Evolutionary conservation across 2,113 vertebrate genomes (phyloP).

Genomic region (Zosterops borbonicus): DNA sequence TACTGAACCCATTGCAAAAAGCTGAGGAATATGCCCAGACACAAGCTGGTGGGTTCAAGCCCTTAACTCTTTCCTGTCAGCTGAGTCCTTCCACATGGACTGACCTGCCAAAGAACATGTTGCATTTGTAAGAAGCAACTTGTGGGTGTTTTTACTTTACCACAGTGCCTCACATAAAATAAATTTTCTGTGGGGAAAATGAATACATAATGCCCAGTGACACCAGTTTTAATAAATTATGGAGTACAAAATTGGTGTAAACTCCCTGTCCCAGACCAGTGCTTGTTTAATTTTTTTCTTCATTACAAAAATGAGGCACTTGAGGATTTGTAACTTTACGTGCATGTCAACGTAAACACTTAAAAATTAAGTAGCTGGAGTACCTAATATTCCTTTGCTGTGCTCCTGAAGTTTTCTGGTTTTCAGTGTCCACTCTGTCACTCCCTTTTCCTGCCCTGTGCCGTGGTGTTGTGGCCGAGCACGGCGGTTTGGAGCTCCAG

Average conservation of each 20-base stretch:
- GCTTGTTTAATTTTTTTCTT: background rate
- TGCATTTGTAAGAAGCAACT: background rate
- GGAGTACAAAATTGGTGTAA: background rate
- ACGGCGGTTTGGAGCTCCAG: fast-evolving
- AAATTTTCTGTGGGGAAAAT: background rate
- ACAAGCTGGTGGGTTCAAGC: background rate
- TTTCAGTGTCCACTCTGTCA: background rate
- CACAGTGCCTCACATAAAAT: background rate
- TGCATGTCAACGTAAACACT: fast-evolving
- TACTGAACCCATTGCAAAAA: background rate
- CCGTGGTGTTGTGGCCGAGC: fast-evolving
- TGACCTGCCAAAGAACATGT: background rate
- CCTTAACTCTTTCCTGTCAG: background rate
- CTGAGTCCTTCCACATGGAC: background rate
- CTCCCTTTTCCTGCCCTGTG: background rate
- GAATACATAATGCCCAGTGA: background rate
- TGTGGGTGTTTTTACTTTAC: background rate
- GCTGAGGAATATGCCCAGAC: background rate
- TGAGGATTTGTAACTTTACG: background rate
- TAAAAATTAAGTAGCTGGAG: background rate
- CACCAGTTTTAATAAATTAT: background rate
- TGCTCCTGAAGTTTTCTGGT: background rate
- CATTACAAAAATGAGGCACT: background rate
- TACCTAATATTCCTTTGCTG: background rate
- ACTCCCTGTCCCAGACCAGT: background rate